phyloP scores from a whole-genome alignment of 2,888 invertebrate species.

The Ennomos fuscantarius region DNA sequence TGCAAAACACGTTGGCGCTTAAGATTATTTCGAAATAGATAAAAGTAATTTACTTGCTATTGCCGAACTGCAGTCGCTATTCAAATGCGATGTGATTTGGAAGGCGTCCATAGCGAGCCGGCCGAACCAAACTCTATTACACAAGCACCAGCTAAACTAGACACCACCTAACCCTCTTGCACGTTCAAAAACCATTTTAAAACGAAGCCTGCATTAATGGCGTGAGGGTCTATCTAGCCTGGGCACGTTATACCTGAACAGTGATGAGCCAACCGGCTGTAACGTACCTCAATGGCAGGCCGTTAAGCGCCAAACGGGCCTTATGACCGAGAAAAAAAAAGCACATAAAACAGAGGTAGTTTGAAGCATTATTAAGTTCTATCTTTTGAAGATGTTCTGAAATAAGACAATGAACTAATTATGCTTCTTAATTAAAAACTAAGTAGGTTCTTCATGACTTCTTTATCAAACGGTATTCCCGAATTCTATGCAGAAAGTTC shows the following conservation, averaged over 20 bases:
- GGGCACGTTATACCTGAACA: constrained; percentile 66
- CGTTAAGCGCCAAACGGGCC: constrained; percentile 70
- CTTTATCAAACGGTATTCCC: constrained; percentile 1
- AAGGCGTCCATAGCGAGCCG: constrained; percentile 67
- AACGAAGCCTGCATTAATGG: constrained; percentile 37
- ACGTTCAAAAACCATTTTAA: constrained; percentile 42
- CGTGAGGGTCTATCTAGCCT: constrained; percentile 50
- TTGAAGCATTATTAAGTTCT: constrained; percentile 41
- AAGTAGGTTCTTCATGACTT: background rate
- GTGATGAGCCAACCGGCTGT: constrained; percentile 75
- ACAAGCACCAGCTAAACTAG: constrained; percentile 54
- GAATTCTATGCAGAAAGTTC: constrained; percentile 7
- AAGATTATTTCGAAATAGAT: constrained; percentile 54
- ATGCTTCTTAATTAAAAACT: background rate
- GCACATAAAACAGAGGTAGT: constrained; percentile 57
- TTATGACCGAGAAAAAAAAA: constrained; percentile 59
- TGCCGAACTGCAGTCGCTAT: constrained; percentile 67
- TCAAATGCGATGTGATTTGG: constrained; percentile 78
- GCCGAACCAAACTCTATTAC: constrained; percentile 61
- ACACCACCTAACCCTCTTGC: constrained; percentile 44
- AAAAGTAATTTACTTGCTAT: constrained; percentile 68
- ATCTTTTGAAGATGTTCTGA: constrained; percentile 11
- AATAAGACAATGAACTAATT: background rate
- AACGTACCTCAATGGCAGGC: constrained; percentile 70
- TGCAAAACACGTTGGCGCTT: constrained; percentile 32